Percentiles rank a stretch among this genome's conserved stretches.
Evolutionary conservation across 2,797 vertebrate genomes (phyloP).

Genomic region (Balearica regulorum): DNA sequence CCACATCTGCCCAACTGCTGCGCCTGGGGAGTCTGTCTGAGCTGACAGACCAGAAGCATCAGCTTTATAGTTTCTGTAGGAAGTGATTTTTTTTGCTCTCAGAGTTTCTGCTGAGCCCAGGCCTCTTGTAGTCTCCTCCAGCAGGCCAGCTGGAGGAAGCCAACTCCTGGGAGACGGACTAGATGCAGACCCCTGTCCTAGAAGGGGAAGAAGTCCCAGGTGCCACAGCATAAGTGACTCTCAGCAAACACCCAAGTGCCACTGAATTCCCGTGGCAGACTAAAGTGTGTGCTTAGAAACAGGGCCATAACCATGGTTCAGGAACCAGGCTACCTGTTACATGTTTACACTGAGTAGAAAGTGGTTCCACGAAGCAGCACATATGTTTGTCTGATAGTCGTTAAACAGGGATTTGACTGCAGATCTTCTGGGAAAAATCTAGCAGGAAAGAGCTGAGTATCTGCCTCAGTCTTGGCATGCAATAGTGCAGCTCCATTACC

Average conservation of each 20-base stretch:
- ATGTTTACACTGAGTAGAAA: neutral
- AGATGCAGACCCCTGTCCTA: neutral
- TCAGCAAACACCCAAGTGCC: neutral
- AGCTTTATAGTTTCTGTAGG: neutral
- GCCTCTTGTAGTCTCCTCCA: neutral
- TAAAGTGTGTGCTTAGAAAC: fast-evolving
- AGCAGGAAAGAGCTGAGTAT: conserved; percentile 25
- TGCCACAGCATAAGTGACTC: neutral
- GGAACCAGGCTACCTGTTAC: neutral
- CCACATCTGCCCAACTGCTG: neutral
- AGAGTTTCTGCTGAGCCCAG: neutral
- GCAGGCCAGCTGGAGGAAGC: neutral
- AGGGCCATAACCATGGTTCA: fast-evolving
- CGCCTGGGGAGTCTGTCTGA: neutral
- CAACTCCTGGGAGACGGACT: neutral
- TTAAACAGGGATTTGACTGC: conserved; percentile 44
- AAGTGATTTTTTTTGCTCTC: neutral
- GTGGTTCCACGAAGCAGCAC: neutral
- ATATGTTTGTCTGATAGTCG: conserved; percentile 25
- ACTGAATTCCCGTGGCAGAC: fast-evolving
- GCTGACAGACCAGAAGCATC: neutral
- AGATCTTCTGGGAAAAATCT: conserved; percentile 49
- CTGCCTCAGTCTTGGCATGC: conserved; percentile 41
- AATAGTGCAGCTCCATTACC: conserved; percentile 21
- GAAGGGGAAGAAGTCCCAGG: neutral